Evolutionary conservation across 1,140 invertebrate genomes (phyloP).

Genomic region (Drosophila teissieri): DNA sequence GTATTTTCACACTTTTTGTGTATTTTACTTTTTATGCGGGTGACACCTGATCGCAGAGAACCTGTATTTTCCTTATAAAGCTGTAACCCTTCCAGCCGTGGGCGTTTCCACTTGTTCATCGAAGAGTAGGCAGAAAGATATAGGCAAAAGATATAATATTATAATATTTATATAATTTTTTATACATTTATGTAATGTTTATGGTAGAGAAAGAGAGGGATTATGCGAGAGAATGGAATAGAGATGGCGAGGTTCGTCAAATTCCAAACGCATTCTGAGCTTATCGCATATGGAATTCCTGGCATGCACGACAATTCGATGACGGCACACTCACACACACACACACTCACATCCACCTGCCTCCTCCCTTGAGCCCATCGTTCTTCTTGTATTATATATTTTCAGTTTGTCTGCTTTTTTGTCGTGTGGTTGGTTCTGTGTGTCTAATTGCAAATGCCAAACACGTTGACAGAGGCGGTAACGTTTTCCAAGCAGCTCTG

Average conservation of each 20-base stretch:
- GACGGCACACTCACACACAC: constrained; percentile 53
- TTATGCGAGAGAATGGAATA: neutral
- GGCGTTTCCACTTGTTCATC: constrained; percentile 20
- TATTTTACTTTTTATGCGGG: constrained; percentile 17
- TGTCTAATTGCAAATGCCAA: constrained; percentile 74
- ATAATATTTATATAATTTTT: too few relatives aligned
- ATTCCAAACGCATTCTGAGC: constrained; percentile 77
- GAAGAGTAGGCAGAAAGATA: too few relatives aligned
- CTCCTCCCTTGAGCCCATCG: constrained; percentile 22
- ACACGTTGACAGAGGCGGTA: constrained; percentile 57
- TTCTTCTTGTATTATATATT: constrained; percentile 21
- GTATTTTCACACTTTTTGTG: neutral
- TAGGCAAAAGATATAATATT: too few relatives aligned
- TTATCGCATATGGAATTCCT: constrained; percentile 65
- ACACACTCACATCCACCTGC: constrained; percentile 22
- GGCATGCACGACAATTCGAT: constrained; percentile 62
- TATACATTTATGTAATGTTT: too few relatives aligned
- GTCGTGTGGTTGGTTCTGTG: constrained; percentile 39
- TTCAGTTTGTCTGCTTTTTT: neutral
- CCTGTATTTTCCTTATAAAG: neutral
- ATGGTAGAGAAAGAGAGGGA: constrained; percentile 2
- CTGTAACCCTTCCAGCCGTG: constrained; percentile 15
- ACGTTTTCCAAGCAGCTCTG: constrained; percentile 61
- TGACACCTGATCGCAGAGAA: constrained; percentile 19
- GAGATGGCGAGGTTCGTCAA: constrained; percentile 28